Percentiles rank a stretch among this genome's conserved stretches.
phyloP scores from a whole-genome alignment of 2,888 invertebrate species.

The Phengaris alcon region DNA sequence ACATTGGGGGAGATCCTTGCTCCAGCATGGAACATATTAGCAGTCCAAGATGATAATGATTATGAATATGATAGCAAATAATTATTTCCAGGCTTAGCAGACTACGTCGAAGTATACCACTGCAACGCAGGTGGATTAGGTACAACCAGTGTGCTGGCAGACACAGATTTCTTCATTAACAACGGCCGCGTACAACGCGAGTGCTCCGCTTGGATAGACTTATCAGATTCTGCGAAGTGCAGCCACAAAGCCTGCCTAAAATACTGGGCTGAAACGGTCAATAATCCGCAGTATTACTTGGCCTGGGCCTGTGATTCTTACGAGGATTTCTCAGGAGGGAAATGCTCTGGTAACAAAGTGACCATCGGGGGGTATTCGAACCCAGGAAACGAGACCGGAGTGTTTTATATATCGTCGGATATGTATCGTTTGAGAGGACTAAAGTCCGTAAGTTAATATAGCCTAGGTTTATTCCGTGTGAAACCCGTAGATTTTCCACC shows the following conservation, averaged over 20 bases:
- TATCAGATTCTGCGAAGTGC: slow-evolving; percentile 64
- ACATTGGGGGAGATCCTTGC: too few species aligned
- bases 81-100: slow-evolving; percentile 65
- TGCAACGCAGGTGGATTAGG: slow-evolving; percentile 79
- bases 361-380: slow-evolving; percentile 67
- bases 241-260: slow-evolving; percentile 68
- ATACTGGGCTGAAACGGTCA: slow-evolving; percentile 60
- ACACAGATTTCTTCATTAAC: slow-evolving; percentile 80
- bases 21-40: too few species aligned
- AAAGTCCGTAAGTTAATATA: not conserved
- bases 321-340: slow-evolving; percentile 55
- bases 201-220: slow-evolving; percentile 63
- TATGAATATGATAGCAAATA: too few species aligned
- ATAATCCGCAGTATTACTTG: slow-evolving; percentile 52
- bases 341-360: slow-evolving; percentile 58
- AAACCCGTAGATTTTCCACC: too few species aligned
- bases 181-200: slow-evolving; percentile 77
- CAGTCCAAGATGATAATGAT: too few species aligned
- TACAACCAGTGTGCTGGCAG: slow-evolving; percentile 72
- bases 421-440: slow-evolving; percentile 2
- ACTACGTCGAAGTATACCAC: slow-evolving; percentile 81
- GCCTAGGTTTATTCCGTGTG: too few species aligned
- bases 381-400: slow-evolving; percentile 67
- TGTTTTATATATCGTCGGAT: slow-evolving; percentile 60
- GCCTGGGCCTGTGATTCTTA: slow-evolving; percentile 65